These are phyloP conservation scores for Phalangium opilio DNA, from an alignment of 2,888 invertebrate genomes.

Conservation along the genomic window DNA sequence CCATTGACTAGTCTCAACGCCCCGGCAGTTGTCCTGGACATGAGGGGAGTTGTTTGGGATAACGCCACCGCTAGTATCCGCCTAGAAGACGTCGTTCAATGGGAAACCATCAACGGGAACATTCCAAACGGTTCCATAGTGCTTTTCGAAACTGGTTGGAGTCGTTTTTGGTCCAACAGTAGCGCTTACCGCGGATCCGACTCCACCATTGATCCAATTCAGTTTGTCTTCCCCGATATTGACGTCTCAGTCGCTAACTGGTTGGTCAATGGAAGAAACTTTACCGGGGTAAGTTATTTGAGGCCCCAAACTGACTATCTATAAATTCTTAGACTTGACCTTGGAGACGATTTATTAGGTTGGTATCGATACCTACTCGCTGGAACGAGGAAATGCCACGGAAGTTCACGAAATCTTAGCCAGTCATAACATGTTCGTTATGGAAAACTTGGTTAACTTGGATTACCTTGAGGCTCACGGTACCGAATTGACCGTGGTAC, in stretches of 20 bases:
- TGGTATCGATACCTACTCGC: conserved; percentile 47
- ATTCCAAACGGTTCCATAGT: conserved; percentile 34
- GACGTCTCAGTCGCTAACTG: conserved; percentile 44
- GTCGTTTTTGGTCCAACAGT: conserved; percentile 24
- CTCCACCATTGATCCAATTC: conserved; percentile 5
- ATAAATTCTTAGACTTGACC: too few relatives aligned
- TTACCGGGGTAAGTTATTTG: conserved; percentile 48
- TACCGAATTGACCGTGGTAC: conserved; percentile 35
- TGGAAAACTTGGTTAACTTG: conserved; percentile 45
- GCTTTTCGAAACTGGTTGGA: conserved; percentile 34
- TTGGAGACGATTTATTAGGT: too few relatives aligned
- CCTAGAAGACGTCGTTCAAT: conserved; percentile 20
- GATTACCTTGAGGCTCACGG: conserved; percentile 24
- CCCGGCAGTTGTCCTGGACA: conserved; percentile 22
- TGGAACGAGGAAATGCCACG: conserved; percentile 37
- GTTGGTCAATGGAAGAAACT: conserved; percentile 40
- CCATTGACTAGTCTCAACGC: conserved; percentile 33
- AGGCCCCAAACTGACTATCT: too few relatives aligned
- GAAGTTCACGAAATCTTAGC: conserved; percentile 39
- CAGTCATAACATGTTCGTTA: conserved; percentile 34
- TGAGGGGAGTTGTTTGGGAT: conserved; percentile 5
- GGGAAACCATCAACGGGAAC: conserved; percentile 32
- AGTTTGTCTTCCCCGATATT: conserved; percentile 33
- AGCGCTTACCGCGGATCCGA: conserved; percentile 17
- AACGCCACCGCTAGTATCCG: conserved; percentile 12